Conservation (phyloP, 1,140 invertebrate genomes). For the Drosophila melanica region DNA sequence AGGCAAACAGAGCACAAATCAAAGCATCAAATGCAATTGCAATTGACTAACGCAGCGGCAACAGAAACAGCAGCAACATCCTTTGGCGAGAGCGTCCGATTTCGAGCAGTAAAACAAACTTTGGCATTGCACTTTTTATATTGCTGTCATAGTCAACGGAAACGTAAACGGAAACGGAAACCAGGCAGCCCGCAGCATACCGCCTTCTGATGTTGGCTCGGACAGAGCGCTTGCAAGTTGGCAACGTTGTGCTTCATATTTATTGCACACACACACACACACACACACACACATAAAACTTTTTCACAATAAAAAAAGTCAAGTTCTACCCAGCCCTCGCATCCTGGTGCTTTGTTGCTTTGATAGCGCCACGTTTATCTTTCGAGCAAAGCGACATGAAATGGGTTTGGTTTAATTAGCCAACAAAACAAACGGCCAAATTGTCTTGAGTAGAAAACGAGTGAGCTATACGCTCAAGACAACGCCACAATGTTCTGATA, state of each 20-base stretch:
- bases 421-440: constrained; percentile 64
- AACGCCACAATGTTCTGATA: constrained; percentile 35
- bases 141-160: constrained; percentile 45
- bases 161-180: constrained; percentile 46
- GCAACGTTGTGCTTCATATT: constrained; percentile 57
- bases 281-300: constrained; percentile 52
- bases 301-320: constrained; percentile 68
- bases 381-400: constrained; percentile 57
- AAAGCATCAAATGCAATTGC: constrained; percentile 35
- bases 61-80: constrained; percentile 19
- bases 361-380: constrained; percentile 57
- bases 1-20: constrained; percentile 35
- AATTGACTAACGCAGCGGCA: constrained; percentile 32
- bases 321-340: constrained; percentile 39
- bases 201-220: constrained; percentile 8
- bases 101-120: constrained; percentile 47
- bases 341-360: constrained; percentile 13
- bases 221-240: constrained; percentile 32
- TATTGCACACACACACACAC: constrained; percentile 50
- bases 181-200: constrained; percentile 41
- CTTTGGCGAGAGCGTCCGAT: constrained; percentile 31
- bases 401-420: constrained; percentile 75
- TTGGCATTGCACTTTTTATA: constrained; percentile 44
- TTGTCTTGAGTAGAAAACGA: constrained; percentile 17
- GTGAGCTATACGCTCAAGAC: constrained; percentile 30